Evolutionary conservation across 92 coral and sea anemone species (phyloP), one percentile per base, ranked within the genome.

Genomic region (Palythoa grandis): DNA sequence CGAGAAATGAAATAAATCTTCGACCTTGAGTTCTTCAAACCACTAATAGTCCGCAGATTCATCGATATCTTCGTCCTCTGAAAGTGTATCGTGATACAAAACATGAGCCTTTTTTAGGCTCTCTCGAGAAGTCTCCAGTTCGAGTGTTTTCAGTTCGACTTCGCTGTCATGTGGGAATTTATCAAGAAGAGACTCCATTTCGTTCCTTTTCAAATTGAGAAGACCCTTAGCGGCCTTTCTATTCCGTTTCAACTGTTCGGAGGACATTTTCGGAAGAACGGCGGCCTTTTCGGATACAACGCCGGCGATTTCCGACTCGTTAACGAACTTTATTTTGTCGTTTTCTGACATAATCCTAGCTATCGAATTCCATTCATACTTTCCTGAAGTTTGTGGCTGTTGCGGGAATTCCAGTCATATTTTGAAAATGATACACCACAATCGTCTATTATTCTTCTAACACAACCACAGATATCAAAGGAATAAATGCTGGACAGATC

Each of bases 1-100:
- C 57, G 39, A 79, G 72, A 17, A 70, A 25, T 40, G n/a, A 12
- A 19, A 54, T 23, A 87, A 71, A 54, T 79, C 72, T 20, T 24
- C 38, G 20, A 89, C 76, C 19, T 85, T 77, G 0, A 40, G 24
- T 47, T 19, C 20, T 52, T 77, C 89, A 7, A 74, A 56, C 3
- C 65, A 16, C 37, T 24, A 72, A 57, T 79, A 89, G 5, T 86
- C 87, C 17, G 50, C 24, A 35, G 92, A 85, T 56, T 89, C 92
- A 16, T 67, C 60, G 0, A 69, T 83, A 40, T 83, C 78, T 66
- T 66, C 78, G 15, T 84, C 52, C 7, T 3, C 50, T 43, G 50
- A 43, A 43, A 43, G 50, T 43, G 7, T 43, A 4, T 85, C 91
- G 50, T 89, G 85, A 43, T 70, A 76, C 6, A 58, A 58, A 19